Evolutionary conservation across 2,797 vertebrate species (phyloP), one percentile per base, ranked within the genome.

Genomic region (Loriculus beryllinus): DNA sequence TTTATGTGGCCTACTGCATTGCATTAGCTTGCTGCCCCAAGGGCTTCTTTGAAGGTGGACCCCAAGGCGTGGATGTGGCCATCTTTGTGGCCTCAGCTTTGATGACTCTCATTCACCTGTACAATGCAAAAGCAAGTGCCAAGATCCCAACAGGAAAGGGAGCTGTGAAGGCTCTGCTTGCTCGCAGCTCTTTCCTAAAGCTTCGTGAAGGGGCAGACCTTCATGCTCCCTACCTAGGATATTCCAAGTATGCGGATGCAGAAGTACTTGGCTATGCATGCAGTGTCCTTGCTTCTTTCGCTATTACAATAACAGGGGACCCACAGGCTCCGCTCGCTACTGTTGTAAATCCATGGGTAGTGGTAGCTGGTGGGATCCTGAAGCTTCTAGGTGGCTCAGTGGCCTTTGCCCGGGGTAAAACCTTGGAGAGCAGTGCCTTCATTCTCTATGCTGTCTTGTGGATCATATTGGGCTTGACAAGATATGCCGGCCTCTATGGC

Each of bases 351-450:
- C 99, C 99, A 1, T 99, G 98, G 98, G 97, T 98, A 22, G 98
- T 99, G 68, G 97, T 98, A 29, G 98, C 98, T 3, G 99, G 98
- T 6, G 98, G 98, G 14, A 68, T 97, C 12, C 97, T 99, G 29
- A 98, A 98, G 96, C 88, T 99, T 39, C 91, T 99, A 3, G 96
- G 98, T 0, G 98, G 98, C 35, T 98, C 97, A 0, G 97, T 99
- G 68, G 98, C 98, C 20, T 99, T 99, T 80, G 97, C 99, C 59
- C 96, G 98, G 39, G 99, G 98, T 68, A 99, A 99, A 97, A 99
- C 98, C n/a, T 97, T 99, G 54, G 98, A 99, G 96, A 99, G 99
- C 96, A 98, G 98, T 1, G 97, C 98, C 31, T 99, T 99, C 92
- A 97, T 98, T 51, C 95, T 99, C 49, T 98, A 99, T 7, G 98